phyloP scores from a whole-genome alignment of 2,113 vertebrate species.

The Drymodes brunneopygia region DNA sequence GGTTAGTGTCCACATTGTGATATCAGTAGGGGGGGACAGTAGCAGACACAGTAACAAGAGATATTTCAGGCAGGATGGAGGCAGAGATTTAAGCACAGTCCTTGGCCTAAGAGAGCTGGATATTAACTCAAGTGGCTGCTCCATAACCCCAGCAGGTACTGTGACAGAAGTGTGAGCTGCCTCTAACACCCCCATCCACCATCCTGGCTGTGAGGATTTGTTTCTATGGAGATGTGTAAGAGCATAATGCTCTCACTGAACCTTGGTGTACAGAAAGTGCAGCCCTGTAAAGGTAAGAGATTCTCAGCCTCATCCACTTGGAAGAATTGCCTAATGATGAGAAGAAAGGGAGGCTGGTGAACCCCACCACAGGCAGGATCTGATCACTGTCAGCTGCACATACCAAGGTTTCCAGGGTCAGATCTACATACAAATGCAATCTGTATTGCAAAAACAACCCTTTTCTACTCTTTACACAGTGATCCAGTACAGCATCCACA shows the following conservation, averaged over 20 bases:
- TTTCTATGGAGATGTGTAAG: neutral
- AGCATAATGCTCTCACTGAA: neutral
- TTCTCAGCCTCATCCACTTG: neutral
- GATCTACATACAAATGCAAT: neutral
- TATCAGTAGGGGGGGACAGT: rapidly evolving
- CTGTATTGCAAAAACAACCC: neutral
- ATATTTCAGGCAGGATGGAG: neutral
- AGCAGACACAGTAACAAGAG: neutral
- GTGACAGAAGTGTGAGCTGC: rapidly evolving
- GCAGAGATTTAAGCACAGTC: neutral
- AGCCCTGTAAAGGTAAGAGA: neutral
- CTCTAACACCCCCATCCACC: neutral
- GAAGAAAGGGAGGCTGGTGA: neutral
- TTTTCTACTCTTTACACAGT: neutral
- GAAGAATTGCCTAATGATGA: neutral
- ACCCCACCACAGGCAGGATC: no score
- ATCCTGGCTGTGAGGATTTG: neutral
- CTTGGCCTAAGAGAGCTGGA: neutral
- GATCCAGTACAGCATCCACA: neutral
- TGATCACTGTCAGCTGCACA: rapidly evolving
- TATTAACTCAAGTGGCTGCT: neutral
- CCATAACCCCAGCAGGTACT: rapidly evolving
- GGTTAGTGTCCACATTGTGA: neutral
- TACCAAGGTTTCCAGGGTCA: neutral
- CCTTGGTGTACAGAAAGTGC: neutral